phyloP scores from a whole-genome alignment of 2,888 invertebrate genomes.

The Andricus quercusramuli region DNA sequence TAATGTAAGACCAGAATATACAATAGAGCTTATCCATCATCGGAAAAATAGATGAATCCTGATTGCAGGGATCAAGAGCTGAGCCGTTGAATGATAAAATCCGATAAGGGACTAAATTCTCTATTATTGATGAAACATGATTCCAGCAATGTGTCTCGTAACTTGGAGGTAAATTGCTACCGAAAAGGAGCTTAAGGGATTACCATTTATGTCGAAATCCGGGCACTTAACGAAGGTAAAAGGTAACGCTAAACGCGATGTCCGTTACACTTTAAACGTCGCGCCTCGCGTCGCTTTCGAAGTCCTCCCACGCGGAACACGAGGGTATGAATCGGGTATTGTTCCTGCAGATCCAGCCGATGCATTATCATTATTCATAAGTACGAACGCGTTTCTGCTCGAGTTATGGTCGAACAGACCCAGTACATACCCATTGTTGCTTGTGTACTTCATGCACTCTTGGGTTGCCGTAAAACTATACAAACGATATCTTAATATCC shows the following conservation, averaged over 20 bases:
- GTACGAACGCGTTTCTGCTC: constrained; percentile 53
- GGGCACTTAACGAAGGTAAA: constrained; percentile 28
- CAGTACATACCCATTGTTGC: constrained; percentile 8
- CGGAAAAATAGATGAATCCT: not conserved
- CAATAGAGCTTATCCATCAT: not conserved
- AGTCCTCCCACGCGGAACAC: constrained; percentile 64
- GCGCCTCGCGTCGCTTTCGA: constrained; percentile 24
- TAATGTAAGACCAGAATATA: not conserved
- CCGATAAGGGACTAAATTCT: constrained; percentile 10
- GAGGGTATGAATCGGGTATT: constrained; percentile 70
- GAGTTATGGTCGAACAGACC: constrained; percentile 28
- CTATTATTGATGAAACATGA: not conserved
- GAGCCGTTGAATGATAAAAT: not conserved
- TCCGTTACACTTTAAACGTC: constrained; percentile 33
- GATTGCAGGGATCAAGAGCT: not conserved
- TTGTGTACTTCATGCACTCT: constrained; percentile 3
- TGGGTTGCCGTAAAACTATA: constrained; percentile 13
- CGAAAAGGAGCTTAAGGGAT: constrained; percentile 40
- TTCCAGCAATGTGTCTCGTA: constrained; percentile 2
- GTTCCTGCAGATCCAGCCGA: constrained; percentile 69
- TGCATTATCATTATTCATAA: constrained; percentile 73
- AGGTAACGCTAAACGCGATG: constrained; percentile 24
- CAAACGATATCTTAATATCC: constrained; percentile 29
- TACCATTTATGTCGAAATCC: constrained; percentile 32
- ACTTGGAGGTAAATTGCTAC: constrained; percentile 23